These are phyloP conservation scores for Actenoides hombroni DNA, from an alignment of 2,113 vertebrate genomes.

Conservation along the genomic window DNA sequence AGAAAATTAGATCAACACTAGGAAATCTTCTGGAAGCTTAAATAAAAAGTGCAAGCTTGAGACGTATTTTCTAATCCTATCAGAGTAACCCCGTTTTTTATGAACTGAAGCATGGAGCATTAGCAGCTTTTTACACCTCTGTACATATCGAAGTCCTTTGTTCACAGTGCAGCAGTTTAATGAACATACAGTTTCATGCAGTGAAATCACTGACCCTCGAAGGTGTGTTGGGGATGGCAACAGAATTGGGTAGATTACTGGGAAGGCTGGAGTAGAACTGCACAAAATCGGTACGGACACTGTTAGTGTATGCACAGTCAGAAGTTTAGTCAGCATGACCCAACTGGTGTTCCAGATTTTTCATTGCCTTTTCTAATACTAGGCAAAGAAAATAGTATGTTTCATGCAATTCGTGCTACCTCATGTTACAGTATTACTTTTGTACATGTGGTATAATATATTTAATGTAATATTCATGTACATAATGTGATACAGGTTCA, in stretches of 20 bases:
- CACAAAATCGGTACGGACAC: background rate
- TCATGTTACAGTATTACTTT: background rate
- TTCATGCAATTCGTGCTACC: background rate
- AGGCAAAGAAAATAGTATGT: background rate
- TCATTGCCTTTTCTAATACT: background rate
- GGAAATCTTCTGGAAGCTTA: slow-evolving; percentile 23
- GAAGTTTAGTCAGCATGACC: background rate
- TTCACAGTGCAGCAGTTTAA: background rate
- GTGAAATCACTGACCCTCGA: background rate
- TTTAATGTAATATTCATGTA: background rate
- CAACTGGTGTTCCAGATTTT: background rate
- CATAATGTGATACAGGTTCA: background rate
- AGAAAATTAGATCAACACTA: slow-evolving; percentile 45
- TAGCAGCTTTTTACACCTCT: background rate
- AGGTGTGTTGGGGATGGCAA: background rate
- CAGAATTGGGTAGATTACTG: background rate
- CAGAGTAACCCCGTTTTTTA: slow-evolving; percentile 25
- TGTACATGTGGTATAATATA: background rate
- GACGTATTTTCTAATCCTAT: slow-evolving; percentile 51
- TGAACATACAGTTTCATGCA: background rate
- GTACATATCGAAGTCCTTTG: background rate
- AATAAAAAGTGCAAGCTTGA: background rate
- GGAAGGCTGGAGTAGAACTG: background rate
- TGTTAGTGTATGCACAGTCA: background rate
- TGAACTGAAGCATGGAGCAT: background rate